Base-by-base conservation (phyloP, 64 coral and sea anemone genomes). In the Actinia tenebrosa region DNA sequence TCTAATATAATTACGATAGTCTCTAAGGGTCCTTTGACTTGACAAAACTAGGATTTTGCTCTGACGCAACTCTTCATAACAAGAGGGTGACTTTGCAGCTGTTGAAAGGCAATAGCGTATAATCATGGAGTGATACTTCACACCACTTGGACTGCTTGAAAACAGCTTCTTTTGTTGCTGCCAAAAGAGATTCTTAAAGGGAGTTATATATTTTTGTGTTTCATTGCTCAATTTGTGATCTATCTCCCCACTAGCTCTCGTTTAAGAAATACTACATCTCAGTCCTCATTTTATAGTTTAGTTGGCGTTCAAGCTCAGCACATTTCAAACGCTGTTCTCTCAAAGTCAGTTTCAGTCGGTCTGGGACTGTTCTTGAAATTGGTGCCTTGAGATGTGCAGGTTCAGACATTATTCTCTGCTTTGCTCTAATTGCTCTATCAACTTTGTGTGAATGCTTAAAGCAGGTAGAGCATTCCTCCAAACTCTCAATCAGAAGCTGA, bases 141-240 rank as follows among this genome's bases (percentile, higher is more conserved):
- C 53, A 55, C 53, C 53, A 55, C 53, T 55, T 55, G 53, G 11
- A 11, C 53, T 55, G 53, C 53, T 55, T 55, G 53, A 6, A 55
- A 55, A 55, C 53, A 85, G 42, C 11, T 85, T 85, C 83, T 55
- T 55, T 55, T 55, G 53, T 55, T 55, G 53, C 53, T 55, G 53
- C 53, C 53, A 55, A 11, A 55, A 61, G 43, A 61, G 42, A 25
- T 47, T 80, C 30, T 16, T 43, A 25, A 37, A 37, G 47, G 78
- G 63, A 22, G 53, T 84, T 20, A 80, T 47, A 5, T 85, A 37
- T 37, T 37, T 52, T 17, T 85, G 83, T 26, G 83, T 19, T 61
- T 85, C 83, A 85, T 85, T 85, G n/a, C 83, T 85, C 20, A 85
- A 85, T 16, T 60, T 85, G 55, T 85, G 83, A 85, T 85, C 83